These are phyloP conservation scores for Sinodicranocentrus sp. DNA, from an alignment of 2,888 invertebrate genomes.

Conservation along the genomic window DNA sequence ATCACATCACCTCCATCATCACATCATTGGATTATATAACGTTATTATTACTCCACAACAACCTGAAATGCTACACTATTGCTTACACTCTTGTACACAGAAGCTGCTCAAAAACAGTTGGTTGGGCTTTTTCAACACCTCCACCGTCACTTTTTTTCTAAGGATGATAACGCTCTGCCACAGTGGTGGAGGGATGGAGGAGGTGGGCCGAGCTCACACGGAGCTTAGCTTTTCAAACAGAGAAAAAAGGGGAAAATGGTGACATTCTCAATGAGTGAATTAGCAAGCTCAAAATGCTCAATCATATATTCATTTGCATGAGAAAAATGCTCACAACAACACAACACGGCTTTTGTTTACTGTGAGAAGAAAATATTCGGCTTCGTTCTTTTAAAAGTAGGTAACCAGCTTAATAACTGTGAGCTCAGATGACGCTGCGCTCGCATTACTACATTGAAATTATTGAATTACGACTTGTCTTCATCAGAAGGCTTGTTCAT, in stretches of 20 bases:
- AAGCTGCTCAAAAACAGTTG: conserved; percentile 27
- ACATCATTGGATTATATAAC: conserved; percentile 49
- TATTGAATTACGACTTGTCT: neutral
- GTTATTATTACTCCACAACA: conserved; percentile 13
- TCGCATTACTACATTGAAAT: neutral
- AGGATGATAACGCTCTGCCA: neutral
- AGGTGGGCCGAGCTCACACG: neutral
- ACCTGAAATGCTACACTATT: neutral
- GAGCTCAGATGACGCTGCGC: neutral
- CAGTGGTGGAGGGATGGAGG: neutral
- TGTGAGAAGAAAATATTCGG: neutral
- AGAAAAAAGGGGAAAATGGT: neutral
- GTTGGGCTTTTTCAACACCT: conserved; percentile 35
- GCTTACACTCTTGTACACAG: neutral
- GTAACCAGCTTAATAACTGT: neutral
- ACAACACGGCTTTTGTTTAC: neutral
- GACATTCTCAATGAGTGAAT: neutral
- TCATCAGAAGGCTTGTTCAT: too few relatives aligned
- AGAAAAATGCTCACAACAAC: neutral
- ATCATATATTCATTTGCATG: neutral
- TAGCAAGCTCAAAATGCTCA: neutral
- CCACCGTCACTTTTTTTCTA: neutral
- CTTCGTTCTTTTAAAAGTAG: neutral
- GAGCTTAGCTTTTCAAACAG: neutral
- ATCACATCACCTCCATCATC: conserved; percentile 34